phyloP scores from a whole-genome alignment of 2,888 invertebrate genomes.

The Mongoloraphidia duomilia region DNA sequence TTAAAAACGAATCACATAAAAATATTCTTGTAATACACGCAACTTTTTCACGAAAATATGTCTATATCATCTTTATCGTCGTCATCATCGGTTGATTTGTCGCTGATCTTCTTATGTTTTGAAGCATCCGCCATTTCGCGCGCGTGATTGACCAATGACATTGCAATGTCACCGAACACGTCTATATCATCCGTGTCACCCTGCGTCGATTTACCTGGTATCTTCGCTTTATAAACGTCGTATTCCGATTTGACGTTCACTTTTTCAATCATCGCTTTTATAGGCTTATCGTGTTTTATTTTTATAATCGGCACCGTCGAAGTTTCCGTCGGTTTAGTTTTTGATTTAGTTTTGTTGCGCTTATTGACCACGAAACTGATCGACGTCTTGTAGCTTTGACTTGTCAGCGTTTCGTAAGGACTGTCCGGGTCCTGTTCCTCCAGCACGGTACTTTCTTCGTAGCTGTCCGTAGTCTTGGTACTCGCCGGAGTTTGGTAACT shows the following conservation, averaged over 20 bases:
- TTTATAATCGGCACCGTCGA: neutral
- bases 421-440: no score
- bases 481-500: neutral
- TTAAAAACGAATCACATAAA: no score
- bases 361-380: constrained; percentile 37
- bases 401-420: constrained; percentile 21
- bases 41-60: no score
- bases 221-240: constrained; percentile 5
- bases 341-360: neutral
- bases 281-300: constrained; percentile 5
- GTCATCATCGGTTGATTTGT: no score
- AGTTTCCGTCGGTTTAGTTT: neutral
- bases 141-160: constrained; percentile 29
- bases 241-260: neutral
- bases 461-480: constrained; percentile 7
- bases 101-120: no score
- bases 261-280: constrained; percentile 3
- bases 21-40: no score
- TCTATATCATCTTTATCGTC: no score
- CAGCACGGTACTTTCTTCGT: no score
- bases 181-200: constrained; percentile 9
- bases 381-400: constrained; percentile 37
- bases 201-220: constrained; percentile 3
- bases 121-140: constrained; percentile 18
- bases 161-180: constrained; percentile 24